Evolutionary conservation across 2,888 invertebrate genomes (phyloP).

Genomic region (Camptogramma bilineatum): DNA sequence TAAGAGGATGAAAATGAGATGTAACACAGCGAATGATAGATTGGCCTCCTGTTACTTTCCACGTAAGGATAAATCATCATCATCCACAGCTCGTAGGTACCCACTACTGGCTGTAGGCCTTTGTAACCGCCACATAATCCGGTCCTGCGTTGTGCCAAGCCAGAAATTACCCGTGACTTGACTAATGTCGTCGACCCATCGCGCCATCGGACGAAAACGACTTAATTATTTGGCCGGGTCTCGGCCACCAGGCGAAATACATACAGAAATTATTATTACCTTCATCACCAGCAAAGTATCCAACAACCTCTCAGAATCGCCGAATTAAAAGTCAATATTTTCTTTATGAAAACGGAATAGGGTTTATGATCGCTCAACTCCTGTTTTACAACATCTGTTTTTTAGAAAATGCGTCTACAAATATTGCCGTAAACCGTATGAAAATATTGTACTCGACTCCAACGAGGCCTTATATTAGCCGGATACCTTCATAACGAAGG

Average conservation of each 20-base stretch:
- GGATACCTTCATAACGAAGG: slow-evolving; percentile 21
- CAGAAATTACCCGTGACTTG: too few species aligned
- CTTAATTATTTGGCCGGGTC: too few species aligned
- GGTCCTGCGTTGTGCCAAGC: too few species aligned
- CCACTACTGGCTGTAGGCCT: too few species aligned
- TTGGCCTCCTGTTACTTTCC: slow-evolving; percentile 30
- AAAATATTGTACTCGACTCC: slow-evolving; percentile 19
- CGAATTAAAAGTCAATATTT: not conserved
- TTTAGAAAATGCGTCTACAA: not conserved
- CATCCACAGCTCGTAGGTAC: too few species aligned
- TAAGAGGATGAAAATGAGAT: slow-evolving; percentile 28
- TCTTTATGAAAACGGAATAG: not conserved
- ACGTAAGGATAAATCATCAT: too few species aligned
- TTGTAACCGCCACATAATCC: too few species aligned
- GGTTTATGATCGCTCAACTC: not conserved
- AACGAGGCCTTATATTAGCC: slow-evolving; percentile 21
- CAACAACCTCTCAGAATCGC: not conserved
- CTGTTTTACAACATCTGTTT: not conserved
- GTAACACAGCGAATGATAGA: slow-evolving; percentile 34
- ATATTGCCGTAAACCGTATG: slow-evolving; percentile 5
- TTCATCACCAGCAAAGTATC: not conserved
- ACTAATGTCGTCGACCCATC: too few species aligned
- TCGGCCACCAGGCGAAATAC: slow-evolving; percentile 3
- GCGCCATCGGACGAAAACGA: too few species aligned
- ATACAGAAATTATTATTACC: not conserved